Percentiles rank a stretch among this genome's conserved stretches.
phyloP scores from a whole-genome alignment of 30 jellyfish, hydroid and myxozoan genomes.

The Turritopsis dohrnii region DNA sequence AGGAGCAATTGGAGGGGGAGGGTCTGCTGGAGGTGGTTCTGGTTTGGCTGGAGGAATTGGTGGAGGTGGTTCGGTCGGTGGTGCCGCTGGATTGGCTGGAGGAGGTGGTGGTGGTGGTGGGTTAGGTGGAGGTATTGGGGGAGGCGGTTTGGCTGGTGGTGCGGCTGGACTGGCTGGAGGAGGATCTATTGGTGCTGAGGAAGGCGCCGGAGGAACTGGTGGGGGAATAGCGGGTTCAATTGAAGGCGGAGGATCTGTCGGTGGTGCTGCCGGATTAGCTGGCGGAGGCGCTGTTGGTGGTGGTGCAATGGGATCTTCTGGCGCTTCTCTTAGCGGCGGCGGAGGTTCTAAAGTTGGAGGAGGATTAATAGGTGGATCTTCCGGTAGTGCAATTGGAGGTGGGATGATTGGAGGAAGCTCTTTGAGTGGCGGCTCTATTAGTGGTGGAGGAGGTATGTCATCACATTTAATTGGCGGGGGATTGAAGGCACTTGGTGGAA shows the following conservation, averaged over 20 bases:
- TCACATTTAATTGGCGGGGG: background rate
- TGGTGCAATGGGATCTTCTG: background rate
- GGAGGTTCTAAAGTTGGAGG: conserved; percentile 15
- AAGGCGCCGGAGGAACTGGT: background rate
- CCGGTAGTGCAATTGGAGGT: conserved; percentile 25
- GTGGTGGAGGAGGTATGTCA: background rate
- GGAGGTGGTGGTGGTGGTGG: conserved; percentile 1
- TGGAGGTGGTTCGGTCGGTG: background rate
- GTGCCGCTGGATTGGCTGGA: background rate
- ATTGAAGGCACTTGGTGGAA: background rate
- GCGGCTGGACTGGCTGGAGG: background rate
- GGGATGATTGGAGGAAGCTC: conserved; percentile 8
- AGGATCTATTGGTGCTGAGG: background rate
- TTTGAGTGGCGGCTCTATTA: conserved; percentile 18
- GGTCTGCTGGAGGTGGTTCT: background rate
- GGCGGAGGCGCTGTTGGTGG: conserved; percentile 19
- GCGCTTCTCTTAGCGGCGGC: background rate
- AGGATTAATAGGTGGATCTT: conserved; percentile 1
- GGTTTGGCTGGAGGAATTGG: background rate
- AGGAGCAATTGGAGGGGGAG: background rate
- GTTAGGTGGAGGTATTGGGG: conserved; percentile 15
- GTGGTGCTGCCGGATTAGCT: background rate
- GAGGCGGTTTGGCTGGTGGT: background rate
- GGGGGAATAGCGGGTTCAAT: background rate
- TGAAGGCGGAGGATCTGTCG: background rate